phyloP scores from a whole-genome alignment of 2,113 vertebrate species.

The Australoheros scitulus region DNA sequence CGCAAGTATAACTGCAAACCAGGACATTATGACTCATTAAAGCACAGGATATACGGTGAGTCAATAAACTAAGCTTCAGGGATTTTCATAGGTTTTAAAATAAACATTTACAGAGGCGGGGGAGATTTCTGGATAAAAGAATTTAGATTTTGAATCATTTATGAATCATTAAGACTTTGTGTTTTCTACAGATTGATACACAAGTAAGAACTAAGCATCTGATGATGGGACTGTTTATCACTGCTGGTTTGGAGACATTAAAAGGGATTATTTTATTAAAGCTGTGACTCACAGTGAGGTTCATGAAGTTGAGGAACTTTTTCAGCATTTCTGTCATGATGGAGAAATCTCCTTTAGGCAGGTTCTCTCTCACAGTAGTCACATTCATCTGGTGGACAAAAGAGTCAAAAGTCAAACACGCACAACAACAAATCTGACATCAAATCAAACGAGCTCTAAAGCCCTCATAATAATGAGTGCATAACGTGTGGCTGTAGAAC shows the following conservation, averaged over 20 bases:
- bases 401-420: not conserved
- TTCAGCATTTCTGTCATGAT: slow-evolving; percentile 99
- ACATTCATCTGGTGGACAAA: slow-evolving; percentile 87
- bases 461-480: not conserved
- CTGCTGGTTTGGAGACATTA: no score
- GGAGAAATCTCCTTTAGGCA: slow-evolving; percentile 97
- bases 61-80: no score
- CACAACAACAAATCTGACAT: not conserved
- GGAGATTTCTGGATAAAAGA: no score
- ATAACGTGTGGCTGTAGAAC: not conserved
- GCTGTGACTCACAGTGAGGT: slow-evolving; percentile 91
- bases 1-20: no score
- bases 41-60: not conserved
- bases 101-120: not conserved
- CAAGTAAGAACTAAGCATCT: no score
- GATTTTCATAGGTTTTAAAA: no score
- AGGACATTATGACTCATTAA: no score
- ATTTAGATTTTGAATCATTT: no score
- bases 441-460: not conserved
- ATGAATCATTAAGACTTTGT: no score
- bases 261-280: not conserved
- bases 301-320: slow-evolving; percentile 99
- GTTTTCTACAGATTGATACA: no score
- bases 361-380: slow-evolving; percentile 95
- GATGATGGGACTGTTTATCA: no score